Evolutionary conservation across 1,140 invertebrate genomes (phyloP).

Genomic region (Bombus pyrosoma): DNA sequence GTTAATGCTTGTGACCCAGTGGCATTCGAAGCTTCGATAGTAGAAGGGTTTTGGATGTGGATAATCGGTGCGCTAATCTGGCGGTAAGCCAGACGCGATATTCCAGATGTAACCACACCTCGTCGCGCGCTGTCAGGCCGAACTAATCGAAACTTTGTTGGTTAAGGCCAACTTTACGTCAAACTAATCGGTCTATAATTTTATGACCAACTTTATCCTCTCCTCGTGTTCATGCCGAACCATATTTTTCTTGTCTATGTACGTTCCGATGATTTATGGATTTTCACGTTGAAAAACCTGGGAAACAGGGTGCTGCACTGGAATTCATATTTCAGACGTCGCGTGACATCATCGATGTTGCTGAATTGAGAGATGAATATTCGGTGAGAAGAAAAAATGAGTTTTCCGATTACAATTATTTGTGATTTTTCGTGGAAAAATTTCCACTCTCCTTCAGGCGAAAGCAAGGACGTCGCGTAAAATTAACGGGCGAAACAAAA

Average conservation of each 20-base stretch:
- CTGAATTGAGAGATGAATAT: not conserved
- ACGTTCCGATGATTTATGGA: constrained; percentile 11
- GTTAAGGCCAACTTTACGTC: constrained; percentile 21
- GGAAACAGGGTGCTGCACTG: no score
- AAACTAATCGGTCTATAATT: constrained; percentile 35
- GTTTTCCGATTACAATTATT: not conserved
- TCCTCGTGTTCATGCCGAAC: not conserved
- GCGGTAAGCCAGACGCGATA: constrained; percentile 60
- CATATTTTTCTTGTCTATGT: constrained; percentile 2
- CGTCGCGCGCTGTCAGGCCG: constrained; percentile 2
- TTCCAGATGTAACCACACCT: constrained; percentile 43
- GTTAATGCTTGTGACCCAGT: constrained; percentile 11
- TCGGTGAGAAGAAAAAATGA: not conserved
- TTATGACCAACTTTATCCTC: not conserved
- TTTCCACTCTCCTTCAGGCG: no score
- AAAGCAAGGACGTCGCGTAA: not conserved
- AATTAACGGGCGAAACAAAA: constrained; percentile 29
- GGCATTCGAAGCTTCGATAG: constrained; percentile 43
- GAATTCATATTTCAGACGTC: constrained; percentile 23
- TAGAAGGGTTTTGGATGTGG: constrained; percentile 46
- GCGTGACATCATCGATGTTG: not conserved
- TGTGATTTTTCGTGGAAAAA: no score
- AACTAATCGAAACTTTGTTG: constrained; percentile 38
- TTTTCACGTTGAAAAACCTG: not conserved
- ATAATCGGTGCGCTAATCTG: constrained; percentile 65